These are phyloP conservation scores for Xyrichtys novacula DNA, from an alignment of 2,797 vertebrate species.

Conservation along the genomic window DNA sequence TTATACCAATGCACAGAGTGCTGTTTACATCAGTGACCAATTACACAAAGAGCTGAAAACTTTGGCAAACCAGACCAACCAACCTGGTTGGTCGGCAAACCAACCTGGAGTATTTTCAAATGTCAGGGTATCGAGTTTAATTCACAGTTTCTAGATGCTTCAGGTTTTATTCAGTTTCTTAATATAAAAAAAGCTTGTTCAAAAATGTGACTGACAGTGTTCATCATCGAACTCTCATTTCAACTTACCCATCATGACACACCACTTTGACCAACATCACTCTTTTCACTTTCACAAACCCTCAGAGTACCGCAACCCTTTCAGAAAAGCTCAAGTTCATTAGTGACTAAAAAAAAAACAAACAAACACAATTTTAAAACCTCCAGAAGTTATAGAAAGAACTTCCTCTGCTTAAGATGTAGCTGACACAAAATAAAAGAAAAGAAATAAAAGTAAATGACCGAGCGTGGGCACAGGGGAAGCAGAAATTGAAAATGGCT, in stretches of 20 bases:
- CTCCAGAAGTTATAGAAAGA: neutral
- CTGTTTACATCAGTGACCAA: no score
- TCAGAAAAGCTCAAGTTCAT: slow-evolving; percentile 10
- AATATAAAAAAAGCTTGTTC: no score
- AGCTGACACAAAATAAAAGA: slow-evolving; percentile 19
- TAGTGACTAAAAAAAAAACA: neutral
- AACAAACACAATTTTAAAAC: neutral
- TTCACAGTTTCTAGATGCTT: no score
- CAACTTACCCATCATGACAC: slow-evolving; percentile 36
- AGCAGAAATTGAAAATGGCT: slow-evolving; percentile 29
- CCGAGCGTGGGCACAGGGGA: slow-evolving; percentile 33
- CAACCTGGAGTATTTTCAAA: no score
- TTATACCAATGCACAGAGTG: no score
- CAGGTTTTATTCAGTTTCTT: no score
- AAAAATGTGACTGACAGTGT: slow-evolving; percentile 58
- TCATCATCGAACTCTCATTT: slow-evolving; percentile 33
- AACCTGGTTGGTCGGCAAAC: no score
- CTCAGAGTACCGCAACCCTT: slow-evolving; percentile 55
- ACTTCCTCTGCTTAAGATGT: slow-evolving; percentile 26
- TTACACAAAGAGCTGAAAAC: no score
- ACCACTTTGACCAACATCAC: slow-evolving; percentile 46
- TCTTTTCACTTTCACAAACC: slow-evolving; percentile 74
- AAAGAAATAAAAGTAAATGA: slow-evolving; percentile 23
- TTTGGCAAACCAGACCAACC: no score
- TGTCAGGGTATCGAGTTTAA: no score